A percentile compares a stretch with the other conserved stretches of the same genome.
Evolutionary conservation across 2,113 vertebrate species (phyloP).

Genomic region (Miniopterus natalensis): DNA sequence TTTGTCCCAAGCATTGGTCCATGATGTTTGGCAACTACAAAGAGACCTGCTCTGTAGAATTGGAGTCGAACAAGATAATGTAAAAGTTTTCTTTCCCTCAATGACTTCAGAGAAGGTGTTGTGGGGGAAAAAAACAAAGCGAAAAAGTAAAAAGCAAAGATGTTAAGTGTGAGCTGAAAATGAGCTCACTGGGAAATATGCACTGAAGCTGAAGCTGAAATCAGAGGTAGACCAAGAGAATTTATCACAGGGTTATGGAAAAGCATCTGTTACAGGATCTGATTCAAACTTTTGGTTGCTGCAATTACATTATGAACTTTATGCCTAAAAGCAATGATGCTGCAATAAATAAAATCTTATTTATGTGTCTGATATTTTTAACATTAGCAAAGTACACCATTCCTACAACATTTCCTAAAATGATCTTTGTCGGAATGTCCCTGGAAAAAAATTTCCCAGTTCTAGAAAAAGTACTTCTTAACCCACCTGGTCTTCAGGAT

Average conservation of each 20-base stretch:
- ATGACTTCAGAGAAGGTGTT: background rate
- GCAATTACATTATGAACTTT: background rate
- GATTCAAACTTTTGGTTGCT: background rate
- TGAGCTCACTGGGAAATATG: background rate
- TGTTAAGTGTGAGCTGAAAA: background rate
- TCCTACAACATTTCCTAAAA: background rate
- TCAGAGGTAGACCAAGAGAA: background rate
- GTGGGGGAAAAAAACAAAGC: background rate
- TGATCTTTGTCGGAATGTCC: background rate
- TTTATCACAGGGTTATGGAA: background rate
- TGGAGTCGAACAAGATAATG: background rate
- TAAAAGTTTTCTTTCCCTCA: background rate
- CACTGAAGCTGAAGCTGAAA: background rate
- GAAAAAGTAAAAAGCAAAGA: background rate
- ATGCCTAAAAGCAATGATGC: background rate
- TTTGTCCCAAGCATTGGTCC: background rate
- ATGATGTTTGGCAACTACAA: background rate
- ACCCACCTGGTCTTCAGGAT: background rate
- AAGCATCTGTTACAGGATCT: background rate
- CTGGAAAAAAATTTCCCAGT: background rate
- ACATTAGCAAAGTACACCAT: background rate
- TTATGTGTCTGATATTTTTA: constrained; percentile 37
- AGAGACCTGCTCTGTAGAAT: background rate
- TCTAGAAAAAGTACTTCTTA: constrained; percentile 5
- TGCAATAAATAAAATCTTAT: background rate